Conservation (phyloP, 2,797 vertebrate genomes). For the Chrosomus eos region DNA sequence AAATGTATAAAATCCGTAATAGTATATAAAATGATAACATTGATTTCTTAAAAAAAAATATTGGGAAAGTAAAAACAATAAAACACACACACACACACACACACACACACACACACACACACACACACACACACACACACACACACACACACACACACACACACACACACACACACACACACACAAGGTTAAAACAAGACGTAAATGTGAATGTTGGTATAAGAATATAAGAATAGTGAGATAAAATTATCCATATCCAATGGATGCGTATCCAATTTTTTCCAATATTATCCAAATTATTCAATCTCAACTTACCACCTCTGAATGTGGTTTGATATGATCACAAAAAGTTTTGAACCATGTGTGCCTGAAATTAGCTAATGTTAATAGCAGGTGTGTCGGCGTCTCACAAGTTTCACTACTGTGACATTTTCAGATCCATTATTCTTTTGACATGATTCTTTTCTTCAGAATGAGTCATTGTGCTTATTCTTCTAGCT, state of each 20-base stretch:
- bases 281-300: no score
- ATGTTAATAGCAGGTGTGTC: neutral
- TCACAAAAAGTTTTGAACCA: neutral
- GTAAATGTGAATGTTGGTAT: neutral
- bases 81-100: neutral
- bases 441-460: conserved; percentile 35
- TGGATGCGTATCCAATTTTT: neutral
- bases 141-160: neutral
- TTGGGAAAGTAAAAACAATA: neutral
- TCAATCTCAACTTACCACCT: neutral
- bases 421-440: conserved; percentile 21
- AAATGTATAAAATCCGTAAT: neutral
- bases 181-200: neutral
- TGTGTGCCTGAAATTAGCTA: neutral
- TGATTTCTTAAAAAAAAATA: neutral
- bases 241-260: neutral
- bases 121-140: neutral
- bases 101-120: neutral
- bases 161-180: neutral
- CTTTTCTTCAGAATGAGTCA: neutral
- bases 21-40: neutral
- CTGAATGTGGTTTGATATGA: neutral
- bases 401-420: neutral
- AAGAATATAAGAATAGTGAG: neutral
- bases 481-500: conserved; percentile 5